Evolutionary conservation across 2,888 invertebrate species (phyloP).

Genomic region (Sesia bembeciformis): DNA sequence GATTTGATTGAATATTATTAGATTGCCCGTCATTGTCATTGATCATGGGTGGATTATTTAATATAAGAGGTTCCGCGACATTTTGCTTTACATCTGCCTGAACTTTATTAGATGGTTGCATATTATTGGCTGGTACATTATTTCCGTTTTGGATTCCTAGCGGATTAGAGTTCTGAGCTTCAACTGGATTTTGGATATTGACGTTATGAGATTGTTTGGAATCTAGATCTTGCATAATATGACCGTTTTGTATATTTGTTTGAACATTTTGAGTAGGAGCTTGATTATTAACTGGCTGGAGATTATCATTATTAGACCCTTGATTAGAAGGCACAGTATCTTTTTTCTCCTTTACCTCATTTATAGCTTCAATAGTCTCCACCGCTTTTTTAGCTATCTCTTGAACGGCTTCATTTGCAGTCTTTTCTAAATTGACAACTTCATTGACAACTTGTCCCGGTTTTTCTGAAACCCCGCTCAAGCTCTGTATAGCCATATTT

Average conservation of each 20-base stretch:
- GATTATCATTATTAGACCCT: not conserved
- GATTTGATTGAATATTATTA: slow-evolving; percentile 3
- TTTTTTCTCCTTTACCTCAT: slow-evolving; percentile 44
- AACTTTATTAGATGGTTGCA: no score
- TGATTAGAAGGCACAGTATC: not conserved
- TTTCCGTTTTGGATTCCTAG: no score
- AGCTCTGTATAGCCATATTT: slow-evolving; percentile 58
- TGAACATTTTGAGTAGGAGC: not conserved
- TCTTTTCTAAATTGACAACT: slow-evolving; percentile 26
- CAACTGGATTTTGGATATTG: no score
- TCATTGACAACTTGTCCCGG: slow-evolving; percentile 17
- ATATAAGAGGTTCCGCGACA: no score
- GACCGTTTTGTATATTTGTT: not conserved
- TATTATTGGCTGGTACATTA: no score
- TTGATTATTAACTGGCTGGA: not conserved
- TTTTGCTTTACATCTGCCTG: no score
- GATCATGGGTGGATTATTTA: no score
- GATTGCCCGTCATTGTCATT: no score
- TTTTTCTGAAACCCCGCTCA: slow-evolving; percentile 53
- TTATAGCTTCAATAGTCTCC: slow-evolving; percentile 58
- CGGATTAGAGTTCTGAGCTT: no score
- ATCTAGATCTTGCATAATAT: not conserved
- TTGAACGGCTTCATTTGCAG: slow-evolving; percentile 52
- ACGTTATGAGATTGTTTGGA: no score
- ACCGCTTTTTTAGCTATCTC: slow-evolving; percentile 64